Conservation (phyloP, 2,888 invertebrate species). For the Cephonodes hylas region DNA sequence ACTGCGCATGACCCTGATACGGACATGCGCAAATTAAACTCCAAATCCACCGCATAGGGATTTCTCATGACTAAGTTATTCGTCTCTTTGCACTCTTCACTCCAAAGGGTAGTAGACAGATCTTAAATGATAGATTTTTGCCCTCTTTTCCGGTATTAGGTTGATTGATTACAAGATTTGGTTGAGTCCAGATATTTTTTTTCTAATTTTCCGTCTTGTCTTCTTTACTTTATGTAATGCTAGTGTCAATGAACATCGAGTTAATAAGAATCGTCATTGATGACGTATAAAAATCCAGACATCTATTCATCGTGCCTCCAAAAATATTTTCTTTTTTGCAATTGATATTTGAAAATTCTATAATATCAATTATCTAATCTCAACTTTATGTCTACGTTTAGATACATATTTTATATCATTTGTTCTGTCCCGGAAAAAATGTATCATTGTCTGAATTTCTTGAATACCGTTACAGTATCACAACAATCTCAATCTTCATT, state of each 20-base stretch:
- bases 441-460: background rate
- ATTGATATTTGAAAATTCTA: too few relatives aligned
- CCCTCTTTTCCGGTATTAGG: background rate
- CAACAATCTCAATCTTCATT: background rate
- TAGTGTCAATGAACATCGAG: too few relatives aligned
- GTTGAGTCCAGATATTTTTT: background rate
- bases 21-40: background rate
- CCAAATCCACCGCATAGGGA: background rate
- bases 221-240: background rate
- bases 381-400: too few relatives aligned
- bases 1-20: background rate
- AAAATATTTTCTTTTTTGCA: too few relatives aligned
- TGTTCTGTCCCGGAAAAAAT: background rate
- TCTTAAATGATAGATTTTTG: background rate
- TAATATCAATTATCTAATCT: too few relatives aligned
- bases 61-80: background rate
- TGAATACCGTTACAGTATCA: background rate
- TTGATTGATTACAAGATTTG: background rate
- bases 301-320: too few relatives aligned
- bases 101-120: background rate
- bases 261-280: too few relatives aligned
- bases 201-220: background rate
- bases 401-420: background rate
- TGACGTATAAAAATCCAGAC: too few relatives aligned
- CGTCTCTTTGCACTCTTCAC: background rate